Evolutionary conservation across 2,888 invertebrate genomes (phyloP).

Genomic region (Hirtodrosophila confusa): DNA sequence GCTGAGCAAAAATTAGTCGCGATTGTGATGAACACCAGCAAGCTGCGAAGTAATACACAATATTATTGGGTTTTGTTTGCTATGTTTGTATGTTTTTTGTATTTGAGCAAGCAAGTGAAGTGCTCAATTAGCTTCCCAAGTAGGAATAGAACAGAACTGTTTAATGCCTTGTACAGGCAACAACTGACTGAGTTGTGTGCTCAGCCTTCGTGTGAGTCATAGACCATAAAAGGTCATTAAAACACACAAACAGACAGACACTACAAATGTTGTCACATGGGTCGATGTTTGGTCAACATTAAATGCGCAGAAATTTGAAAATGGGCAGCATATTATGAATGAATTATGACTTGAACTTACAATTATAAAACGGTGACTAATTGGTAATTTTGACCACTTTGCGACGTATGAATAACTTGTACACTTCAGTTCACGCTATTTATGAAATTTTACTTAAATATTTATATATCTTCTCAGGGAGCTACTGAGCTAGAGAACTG

Average conservation of each 20-base stretch:
- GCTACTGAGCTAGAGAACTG: conserved; percentile 53
- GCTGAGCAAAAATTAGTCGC: conserved; percentile 77
- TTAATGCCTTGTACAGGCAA: conserved; percentile 34
- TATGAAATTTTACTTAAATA: not conserved
- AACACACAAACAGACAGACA: conserved; percentile 4
- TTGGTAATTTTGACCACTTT: conserved; percentile 10
- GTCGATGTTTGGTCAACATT: not conserved
- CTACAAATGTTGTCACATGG: conserved; percentile 17
- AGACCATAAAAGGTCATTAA: conserved; percentile 49
- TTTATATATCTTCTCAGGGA: conserved; percentile 2
- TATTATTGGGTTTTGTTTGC: conserved; percentile 4
- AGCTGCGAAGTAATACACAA: conserved; percentile 56
- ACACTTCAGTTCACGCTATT: too few relatives aligned
- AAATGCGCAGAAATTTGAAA: conserved; percentile 11
- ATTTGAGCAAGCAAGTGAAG: not conserved
- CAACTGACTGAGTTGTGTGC: conserved; percentile 2
- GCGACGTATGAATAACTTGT: conserved; percentile 50
- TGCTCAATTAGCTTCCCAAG: conserved; percentile 6
- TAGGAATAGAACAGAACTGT: not conserved
- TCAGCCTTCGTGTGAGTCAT: conserved; percentile 49
- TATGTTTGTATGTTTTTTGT: not conserved
- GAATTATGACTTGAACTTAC: conserved; percentile 38
- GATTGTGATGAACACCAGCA: conserved; percentile 68
- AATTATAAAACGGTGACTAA: conserved; percentile 33
- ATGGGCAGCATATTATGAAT: not conserved